A percentile compares a stretch with the other conserved stretches of the same genome.
These are phyloP conservation scores for Orthonyx spaldingii DNA, from an alignment of 2,113 vertebrate species.

Conservation along the genomic window DNA sequence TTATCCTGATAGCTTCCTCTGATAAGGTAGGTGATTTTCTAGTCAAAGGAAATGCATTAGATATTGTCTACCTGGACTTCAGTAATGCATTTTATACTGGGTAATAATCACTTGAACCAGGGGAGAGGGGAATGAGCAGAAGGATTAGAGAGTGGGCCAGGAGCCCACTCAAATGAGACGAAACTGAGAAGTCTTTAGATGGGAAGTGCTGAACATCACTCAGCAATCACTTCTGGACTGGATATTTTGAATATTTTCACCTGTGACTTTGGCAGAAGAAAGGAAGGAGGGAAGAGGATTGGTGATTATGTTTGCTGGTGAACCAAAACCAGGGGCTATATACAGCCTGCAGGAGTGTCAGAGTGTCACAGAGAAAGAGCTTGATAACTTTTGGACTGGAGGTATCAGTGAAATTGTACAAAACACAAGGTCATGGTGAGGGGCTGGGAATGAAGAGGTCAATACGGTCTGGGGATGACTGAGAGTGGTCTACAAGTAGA, in stretches of 20 bases:
- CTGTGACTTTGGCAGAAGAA: neutral
- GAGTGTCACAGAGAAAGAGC: neutral
- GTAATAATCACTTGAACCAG: neutral
- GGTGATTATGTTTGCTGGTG: neutral
- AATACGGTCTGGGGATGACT: neutral
- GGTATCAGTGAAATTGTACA: neutral
- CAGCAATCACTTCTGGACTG: neutral
- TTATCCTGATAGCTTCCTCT: neutral
- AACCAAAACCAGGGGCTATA: neutral
- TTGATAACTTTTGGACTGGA: neutral
- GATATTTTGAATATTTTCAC: neutral
- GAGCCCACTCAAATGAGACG: neutral
- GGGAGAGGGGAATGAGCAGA: neutral
- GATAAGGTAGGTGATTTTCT: neutral
- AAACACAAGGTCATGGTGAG: neutral
- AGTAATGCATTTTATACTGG: neutral
- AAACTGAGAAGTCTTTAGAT: neutral
- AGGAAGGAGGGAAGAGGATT: neutral
- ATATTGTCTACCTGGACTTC: neutral
- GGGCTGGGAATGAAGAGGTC: neutral
- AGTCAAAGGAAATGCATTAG: neutral
- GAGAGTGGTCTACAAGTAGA: neutral
- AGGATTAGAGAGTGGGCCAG: neutral
- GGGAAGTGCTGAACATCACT: neutral
- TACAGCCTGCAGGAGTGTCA: neutral